These are phyloP conservation scores for Nasonia giraulti DNA, from an alignment of 1,140 invertebrate species.

Conservation along the genomic window DNA sequence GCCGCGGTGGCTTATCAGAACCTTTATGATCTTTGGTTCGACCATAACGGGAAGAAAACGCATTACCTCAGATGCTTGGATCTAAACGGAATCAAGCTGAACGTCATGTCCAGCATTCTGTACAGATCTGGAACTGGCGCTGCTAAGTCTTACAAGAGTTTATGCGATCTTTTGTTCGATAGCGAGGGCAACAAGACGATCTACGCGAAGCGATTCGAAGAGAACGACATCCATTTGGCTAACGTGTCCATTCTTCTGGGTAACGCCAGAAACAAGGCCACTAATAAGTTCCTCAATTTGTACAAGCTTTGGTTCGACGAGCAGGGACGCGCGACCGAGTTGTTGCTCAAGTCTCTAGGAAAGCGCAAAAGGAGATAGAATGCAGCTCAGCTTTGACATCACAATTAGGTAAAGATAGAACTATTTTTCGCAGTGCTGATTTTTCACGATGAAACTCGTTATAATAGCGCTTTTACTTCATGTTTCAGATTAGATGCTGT, in stretches of 20 bases:
- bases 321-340: neutral
- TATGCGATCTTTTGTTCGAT: constrained; percentile 35
- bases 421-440: neutral
- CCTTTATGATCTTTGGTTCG: constrained; percentile 57
- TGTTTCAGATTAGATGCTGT: neutral
- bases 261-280: constrained; percentile 37
- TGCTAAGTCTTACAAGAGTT: neutral
- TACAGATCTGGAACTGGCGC: constrained; percentile 32
- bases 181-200: neutral
- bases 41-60: constrained; percentile 55
- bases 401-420: neutral
- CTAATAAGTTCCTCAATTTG: neutral
- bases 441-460: neutral
- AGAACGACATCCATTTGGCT: neutral
- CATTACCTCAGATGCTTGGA: constrained; percentile 49
- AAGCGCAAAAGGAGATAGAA: neutral
- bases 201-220: neutral
- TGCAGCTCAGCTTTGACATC: neutral
- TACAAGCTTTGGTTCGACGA: neutral
- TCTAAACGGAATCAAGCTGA: constrained; percentile 32
- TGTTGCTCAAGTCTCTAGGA: neutral
- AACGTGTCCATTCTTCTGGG: neutral
- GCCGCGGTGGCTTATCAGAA: constrained; percentile 50
- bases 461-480: neutral
- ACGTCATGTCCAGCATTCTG: constrained; percentile 56